These are phyloP conservation scores for Peromyscus leucopus DNA, from an alignment of 2,113 vertebrate genomes.

Conservation along the genomic window DNA sequence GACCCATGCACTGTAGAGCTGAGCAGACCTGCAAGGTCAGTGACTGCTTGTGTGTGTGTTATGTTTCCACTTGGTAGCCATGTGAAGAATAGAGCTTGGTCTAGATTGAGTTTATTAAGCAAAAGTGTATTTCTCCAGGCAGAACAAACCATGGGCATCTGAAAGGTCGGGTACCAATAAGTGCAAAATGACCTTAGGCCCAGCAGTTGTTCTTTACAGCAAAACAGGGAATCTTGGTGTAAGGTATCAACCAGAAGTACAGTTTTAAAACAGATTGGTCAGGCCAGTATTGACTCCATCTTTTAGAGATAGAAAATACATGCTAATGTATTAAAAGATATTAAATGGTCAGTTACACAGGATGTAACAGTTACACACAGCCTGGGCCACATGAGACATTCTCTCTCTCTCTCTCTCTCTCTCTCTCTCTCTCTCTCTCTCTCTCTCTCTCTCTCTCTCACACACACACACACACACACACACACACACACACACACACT, in stretches of 20 bases:
- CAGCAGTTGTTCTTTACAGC: neutral
- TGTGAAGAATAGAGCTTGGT: neutral
- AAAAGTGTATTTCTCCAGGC: neutral
- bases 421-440: neutral
- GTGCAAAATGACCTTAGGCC: neutral
- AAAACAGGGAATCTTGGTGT: neutral
- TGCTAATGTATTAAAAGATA: neutral
- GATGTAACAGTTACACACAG: neutral
- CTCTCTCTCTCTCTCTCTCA: too few relatives aligned
- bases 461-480: too few relatives aligned
- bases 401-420: neutral
- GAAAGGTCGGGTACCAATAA: neutral
- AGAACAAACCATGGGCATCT: neutral
- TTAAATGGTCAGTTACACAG: neutral
- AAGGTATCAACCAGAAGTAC: neutral
- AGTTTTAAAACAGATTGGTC: neutral
- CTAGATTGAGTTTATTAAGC: neutral
- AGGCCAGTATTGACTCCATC: neutral
- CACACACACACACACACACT: neutral
- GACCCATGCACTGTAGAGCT: neutral
- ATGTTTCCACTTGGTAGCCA: neutral
- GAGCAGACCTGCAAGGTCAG: rapidly evolving
- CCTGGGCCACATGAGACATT: neutral
- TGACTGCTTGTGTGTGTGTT: neutral
- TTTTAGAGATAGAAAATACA: neutral